These are phyloP conservation scores for Stenoptilia bipunctidactyla DNA, from an alignment of 2,888 invertebrate species.

Conservation along the genomic window DNA sequence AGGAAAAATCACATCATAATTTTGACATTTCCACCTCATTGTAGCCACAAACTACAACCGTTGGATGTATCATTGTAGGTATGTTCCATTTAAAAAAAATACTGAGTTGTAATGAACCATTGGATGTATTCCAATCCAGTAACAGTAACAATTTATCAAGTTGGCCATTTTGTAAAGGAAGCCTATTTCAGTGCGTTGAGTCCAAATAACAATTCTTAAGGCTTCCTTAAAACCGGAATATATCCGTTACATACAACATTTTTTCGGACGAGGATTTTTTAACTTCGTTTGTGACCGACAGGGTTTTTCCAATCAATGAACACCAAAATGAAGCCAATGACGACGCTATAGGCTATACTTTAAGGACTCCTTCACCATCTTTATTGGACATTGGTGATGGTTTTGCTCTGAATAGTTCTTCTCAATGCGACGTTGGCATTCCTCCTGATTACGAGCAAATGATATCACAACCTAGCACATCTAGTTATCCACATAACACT, in stretches of 20 bases:
- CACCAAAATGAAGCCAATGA: slow-evolving; percentile 5
- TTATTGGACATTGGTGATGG: slow-evolving; percentile 5
- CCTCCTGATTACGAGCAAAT: slow-evolving; percentile 2
- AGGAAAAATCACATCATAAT: slow-evolving; percentile 13
- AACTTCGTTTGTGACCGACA: slow-evolving; percentile 10
- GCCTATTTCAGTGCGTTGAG: slow-evolving; percentile 15
- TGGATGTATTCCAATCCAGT: slow-evolving; percentile 17
- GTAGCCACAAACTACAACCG: slow-evolving; percentile 14
- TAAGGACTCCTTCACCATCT: slow-evolving; percentile 10
- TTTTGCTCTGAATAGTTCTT: slow-evolving; percentile 6
- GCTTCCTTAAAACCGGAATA: slow-evolving; percentile 10
- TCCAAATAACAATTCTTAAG: slow-evolving; percentile 12
- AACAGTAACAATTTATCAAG: slow-evolving; percentile 16
- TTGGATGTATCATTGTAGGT: slow-evolving; percentile 9
- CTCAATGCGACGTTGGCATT: slow-evolving; percentile 8
- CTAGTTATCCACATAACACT: background rate
- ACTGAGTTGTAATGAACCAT: slow-evolving; percentile 12
- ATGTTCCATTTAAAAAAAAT: slow-evolving; percentile 2
- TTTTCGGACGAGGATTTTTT: slow-evolving; percentile 12
- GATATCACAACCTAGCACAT: background rate
- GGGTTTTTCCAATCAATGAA: slow-evolving; percentile 4
- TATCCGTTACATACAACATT: slow-evolving; percentile 8
- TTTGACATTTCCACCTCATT: slow-evolving; percentile 9
- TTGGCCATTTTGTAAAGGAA: slow-evolving; percentile 13
- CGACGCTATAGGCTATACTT: slow-evolving; percentile 5